Conservation (phyloP, 2,113 vertebrate genomes). For the Misgurnus mizolepis region DNA sequence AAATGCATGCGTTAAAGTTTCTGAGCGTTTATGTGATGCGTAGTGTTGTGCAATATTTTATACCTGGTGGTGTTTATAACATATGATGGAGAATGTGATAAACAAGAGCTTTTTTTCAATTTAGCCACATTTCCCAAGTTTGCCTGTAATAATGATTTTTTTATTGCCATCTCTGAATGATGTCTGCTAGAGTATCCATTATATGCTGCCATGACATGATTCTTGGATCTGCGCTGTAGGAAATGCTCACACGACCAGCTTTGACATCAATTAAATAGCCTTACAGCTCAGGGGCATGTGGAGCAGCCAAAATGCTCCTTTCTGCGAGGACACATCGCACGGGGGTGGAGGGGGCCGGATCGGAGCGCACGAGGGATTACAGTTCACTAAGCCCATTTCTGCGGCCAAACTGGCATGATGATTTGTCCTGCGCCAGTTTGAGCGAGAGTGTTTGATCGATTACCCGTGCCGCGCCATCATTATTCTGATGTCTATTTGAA, state of each 20-base stretch:
- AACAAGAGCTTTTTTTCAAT: background rate
- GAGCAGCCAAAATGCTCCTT: conserved; percentile 23
- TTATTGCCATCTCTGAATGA: conserved; percentile 26
- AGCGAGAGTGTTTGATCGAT: conserved; percentile 30
- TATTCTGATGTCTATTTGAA: conserved; percentile 49
- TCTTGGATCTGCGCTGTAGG: background rate
- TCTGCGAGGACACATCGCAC: conserved; percentile 28
- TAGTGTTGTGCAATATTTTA: background rate
- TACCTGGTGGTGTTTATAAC: background rate
- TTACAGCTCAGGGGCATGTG: conserved; percentile 26
- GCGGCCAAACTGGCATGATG: conserved; percentile 43
- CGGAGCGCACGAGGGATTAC: conserved; percentile 23
- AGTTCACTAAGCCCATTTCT: conserved; percentile 28
- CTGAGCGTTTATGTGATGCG: background rate
- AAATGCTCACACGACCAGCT: conserved; percentile 21
- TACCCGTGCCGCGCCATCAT: conserved; percentile 38
- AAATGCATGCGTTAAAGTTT: background rate
- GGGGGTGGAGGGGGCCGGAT: background rate
- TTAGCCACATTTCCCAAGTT: conserved; percentile 24
- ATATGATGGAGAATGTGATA: conserved; percentile 8
- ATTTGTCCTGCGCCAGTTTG: conserved; percentile 36
- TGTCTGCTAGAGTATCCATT: conserved; percentile 24
- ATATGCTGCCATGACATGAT: background rate
- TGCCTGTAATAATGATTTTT: conserved; percentile 18
- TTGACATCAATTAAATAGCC: conserved; percentile 39